Base-by-base conservation (phyloP, 1,140 invertebrate species). In the Magallana ariakensis region DNA sequence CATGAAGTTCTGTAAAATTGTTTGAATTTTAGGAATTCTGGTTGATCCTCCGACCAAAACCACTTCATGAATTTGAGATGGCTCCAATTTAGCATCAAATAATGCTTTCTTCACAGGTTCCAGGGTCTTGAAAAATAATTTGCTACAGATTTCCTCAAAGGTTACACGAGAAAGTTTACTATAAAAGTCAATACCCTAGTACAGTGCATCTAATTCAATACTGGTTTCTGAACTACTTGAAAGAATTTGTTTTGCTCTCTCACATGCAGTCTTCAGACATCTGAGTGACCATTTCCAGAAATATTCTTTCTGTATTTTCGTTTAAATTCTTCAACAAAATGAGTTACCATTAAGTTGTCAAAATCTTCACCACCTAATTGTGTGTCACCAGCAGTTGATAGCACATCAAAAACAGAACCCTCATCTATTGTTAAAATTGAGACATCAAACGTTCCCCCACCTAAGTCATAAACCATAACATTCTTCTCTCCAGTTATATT, bases 371-470 rank as follows among this genome's bases (percentile, higher is more conserved):
- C 98, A 98, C 91, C 93, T 26, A 93, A 85, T 81, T 98, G 97
- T 9, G 98, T 99, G 94, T 99, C 98, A 91, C 98, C 98, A 91
- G 97, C 98, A n/a, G 98, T 99, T 15, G 98, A 97, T 94, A 98
- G 98, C 11, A 99, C 98, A 95, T 99, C 98, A 88, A 96, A 94
- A 92, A 98, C 97, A 2, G 94, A 94, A 91, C 97, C 98, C 94
- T 98, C 97, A 93, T 98, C 97, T 93, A 98, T 98, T 89, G 97
- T 97, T 87, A 99, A 95, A 92, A 99, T 97, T 33, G 98, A 98
- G 10, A 99, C 98, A 95, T 99, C 98, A 93, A 99, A 99, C 90
- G 98, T 99, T 93, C 98, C 98, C 93, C 98, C 98, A 89, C 98
- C 98, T 16, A 62, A 62, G 58, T 62, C 58, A 62, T 62, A 62